Conservation (phyloP, 2,797 vertebrate species). For the Muraenolepis orangiensis region DNA sequence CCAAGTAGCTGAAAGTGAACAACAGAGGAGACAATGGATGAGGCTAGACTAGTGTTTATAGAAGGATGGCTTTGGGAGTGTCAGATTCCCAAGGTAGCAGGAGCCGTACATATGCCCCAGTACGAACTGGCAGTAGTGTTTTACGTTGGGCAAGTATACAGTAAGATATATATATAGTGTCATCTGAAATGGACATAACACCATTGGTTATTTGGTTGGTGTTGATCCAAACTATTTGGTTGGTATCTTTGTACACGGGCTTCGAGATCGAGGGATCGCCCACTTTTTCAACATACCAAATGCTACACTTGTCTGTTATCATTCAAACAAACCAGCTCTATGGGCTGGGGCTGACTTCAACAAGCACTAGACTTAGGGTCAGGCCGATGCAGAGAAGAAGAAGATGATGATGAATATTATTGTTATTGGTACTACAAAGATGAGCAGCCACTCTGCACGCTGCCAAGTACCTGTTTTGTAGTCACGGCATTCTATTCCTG, state of each 20-base stretch:
- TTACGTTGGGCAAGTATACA: neutral
- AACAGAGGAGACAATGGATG: neutral
- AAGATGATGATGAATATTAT: constrained; percentile 35
- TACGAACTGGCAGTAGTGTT: neutral
- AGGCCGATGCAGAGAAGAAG: constrained; percentile 29
- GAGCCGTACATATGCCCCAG: neutral
- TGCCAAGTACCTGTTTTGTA: constrained; percentile 47
- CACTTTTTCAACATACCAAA: neutral
- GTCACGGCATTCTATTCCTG: constrained; percentile 44
- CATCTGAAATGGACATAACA: neutral
- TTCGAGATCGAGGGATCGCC: no score
- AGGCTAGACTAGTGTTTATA: neutral
- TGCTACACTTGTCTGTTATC: neutral
- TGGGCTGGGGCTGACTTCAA: neutral
- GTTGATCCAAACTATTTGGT: neutral
- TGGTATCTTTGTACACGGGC: neutral
- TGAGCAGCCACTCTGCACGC: constrained; percentile 23
- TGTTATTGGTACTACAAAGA: constrained; percentile 36
- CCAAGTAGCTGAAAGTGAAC: neutral
- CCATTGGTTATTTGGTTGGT: neutral
- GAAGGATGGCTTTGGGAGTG: neutral
- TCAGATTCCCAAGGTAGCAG: neutral
- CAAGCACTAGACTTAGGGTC: constrained; percentile 8
- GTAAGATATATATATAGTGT: neutral
- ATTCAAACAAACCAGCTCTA: neutral